A percentile compares a stretch with the other conserved stretches of the same genome.
phyloP scores from a whole-genome alignment of 2,888 invertebrate species.

The Andricus curvator region DNA sequence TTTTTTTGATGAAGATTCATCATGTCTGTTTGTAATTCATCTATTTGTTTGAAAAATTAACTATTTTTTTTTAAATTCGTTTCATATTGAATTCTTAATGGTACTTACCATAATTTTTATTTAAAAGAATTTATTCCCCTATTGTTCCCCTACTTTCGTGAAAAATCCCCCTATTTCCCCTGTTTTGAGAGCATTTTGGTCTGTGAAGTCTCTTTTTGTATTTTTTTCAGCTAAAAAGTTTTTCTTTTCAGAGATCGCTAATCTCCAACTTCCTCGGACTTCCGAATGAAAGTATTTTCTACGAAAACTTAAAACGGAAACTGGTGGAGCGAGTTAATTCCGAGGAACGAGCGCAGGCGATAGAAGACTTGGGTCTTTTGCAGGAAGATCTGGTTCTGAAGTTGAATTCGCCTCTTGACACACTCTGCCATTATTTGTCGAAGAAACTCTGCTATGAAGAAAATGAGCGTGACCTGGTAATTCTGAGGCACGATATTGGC shows the following conservation, averaged over 20 bases:
- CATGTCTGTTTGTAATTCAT: too few relatives aligned
- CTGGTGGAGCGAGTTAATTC: conserved; percentile 89
- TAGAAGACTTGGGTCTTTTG: conserved; percentile 93
- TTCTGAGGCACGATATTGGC: conserved; percentile 95
- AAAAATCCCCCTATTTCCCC: too few relatives aligned
- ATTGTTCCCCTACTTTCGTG: too few relatives aligned
- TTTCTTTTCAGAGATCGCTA: conserved; percentile 85
- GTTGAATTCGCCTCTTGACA: conserved; percentile 92
- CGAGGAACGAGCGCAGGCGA: conserved; percentile 84
- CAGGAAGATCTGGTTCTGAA: conserved; percentile 91
- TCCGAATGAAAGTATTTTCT: conserved; percentile 92
- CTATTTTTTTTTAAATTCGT: too few relatives aligned
- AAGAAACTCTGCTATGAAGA: conserved; percentile 89
- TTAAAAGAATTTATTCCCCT: too few relatives aligned
- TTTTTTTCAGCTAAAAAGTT: conserved; percentile 18
- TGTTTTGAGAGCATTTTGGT: too few relatives aligned
- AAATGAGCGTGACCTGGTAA: conserved; percentile 93
- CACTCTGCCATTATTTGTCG: conserved; percentile 92
- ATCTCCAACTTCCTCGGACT: conserved; percentile 92
- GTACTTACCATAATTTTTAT: too few relatives aligned
- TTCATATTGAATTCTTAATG: too few relatives aligned
- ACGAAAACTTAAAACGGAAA: conserved; percentile 93
- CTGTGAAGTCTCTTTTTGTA: neutral
- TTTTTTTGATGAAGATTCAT: too few relatives aligned
- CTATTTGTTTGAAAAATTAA: too few relatives aligned